A percentile compares a stretch with the other conserved stretches of the same genome.
Conservation (phyloP, 2,113 vertebrate genomes). For the Desmodus rotundus region DNA sequence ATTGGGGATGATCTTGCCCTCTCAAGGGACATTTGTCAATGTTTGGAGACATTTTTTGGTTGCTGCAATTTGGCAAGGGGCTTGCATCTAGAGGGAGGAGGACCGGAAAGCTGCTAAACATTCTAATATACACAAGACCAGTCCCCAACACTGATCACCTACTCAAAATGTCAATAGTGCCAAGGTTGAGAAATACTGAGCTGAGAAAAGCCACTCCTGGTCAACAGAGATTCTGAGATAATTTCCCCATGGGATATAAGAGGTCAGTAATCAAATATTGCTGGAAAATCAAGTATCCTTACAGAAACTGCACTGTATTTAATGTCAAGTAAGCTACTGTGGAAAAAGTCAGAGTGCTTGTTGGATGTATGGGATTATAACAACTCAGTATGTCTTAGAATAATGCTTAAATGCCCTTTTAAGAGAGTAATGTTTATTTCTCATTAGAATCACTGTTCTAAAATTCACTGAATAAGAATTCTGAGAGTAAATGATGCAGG, state of each 20-base stretch:
- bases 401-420: constrained; percentile 8
- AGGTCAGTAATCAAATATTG: background rate
- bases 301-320: background rate
- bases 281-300: background rate
- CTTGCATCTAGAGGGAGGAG: background rate
- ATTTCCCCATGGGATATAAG: background rate
- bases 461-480: constrained; percentile 13
- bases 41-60: background rate
- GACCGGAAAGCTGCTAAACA: background rate
- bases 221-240: background rate
- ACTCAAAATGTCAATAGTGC: background rate
- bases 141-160: background rate
- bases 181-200: background rate
- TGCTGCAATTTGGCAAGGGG: background rate
- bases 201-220: background rate
- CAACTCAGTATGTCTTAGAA: background rate
- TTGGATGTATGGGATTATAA: background rate
- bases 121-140: background rate
- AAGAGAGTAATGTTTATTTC: background rate
- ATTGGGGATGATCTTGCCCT: background rate
- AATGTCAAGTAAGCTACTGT: background rate
- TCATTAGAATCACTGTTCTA: background rate
- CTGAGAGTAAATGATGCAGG: background rate
- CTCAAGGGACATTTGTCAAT: background rate
- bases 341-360: background rate